phyloP scores from a whole-genome alignment of 2,888 invertebrate species.

The Tricholauxania praeusta region DNA sequence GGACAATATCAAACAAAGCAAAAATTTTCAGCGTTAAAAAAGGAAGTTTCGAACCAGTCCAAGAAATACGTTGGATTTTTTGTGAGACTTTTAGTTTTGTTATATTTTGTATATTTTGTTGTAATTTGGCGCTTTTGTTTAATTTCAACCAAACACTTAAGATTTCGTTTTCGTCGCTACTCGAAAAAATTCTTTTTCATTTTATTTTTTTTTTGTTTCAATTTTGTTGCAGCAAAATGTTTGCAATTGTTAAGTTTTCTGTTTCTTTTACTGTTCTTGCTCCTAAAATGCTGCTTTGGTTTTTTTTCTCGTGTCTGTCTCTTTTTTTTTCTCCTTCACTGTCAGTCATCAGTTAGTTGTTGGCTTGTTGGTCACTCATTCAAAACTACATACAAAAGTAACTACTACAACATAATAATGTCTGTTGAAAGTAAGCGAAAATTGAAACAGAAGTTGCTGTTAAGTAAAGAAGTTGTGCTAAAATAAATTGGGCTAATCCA shows the following conservation, averaged over 20 bases:
- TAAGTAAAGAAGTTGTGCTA: too few relatives aligned
- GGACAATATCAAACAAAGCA: too few relatives aligned
- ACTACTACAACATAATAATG: too few relatives aligned
- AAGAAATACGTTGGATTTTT: background rate
- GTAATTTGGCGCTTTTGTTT: slow-evolving; percentile 8
- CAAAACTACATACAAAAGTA: too few relatives aligned
- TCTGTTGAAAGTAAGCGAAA: too few relatives aligned
- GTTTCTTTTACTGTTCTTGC: background rate
- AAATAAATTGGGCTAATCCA: too few relatives aligned
- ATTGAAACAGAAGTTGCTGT: too few relatives aligned
- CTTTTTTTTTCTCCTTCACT: background rate
- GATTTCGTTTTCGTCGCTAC: background rate
- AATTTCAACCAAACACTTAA: slow-evolving; percentile 19
- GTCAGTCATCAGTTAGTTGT: background rate
- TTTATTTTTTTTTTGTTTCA: slow-evolving; percentile 8
- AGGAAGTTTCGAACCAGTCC: too few relatives aligned
- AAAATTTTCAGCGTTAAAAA: too few relatives aligned
- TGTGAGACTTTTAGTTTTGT: background rate
- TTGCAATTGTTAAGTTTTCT: slow-evolving; percentile 12
- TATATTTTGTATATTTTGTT: background rate
- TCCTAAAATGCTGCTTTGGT: background rate
- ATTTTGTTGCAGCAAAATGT: slow-evolving; percentile 11
- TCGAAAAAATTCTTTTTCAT: background rate
- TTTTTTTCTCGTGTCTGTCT: too few relatives aligned
- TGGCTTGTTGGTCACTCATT: slow-evolving; percentile 4